Evolutionary conservation across 1,140 invertebrate genomes (phyloP), one percentile per base, ranked within the genome.

Genomic region (Brachionus plicatilis): DNA sequence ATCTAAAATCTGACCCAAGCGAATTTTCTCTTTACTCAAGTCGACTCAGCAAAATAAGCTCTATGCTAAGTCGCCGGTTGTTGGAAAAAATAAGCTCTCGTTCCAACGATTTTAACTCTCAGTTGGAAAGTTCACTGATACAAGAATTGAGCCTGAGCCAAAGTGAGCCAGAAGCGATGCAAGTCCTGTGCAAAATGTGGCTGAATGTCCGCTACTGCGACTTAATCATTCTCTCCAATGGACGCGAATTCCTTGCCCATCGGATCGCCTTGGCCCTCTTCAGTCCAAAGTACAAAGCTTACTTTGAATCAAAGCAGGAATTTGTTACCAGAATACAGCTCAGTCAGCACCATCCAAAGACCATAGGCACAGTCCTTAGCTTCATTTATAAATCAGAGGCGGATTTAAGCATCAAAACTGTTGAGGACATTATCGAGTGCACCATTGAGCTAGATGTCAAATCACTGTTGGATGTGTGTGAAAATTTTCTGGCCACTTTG

Each of bases 181-280:
- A 60, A 60, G 20, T 41, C 11, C 27, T 80, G 37, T 1, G 9
- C 6, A n/a, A 60, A 41, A 80, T 80, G 76, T 80, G 76, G 76
- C 20, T 20, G 41, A 47, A 80, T 41, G n/a, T 8, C 1, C 20
- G 12, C 37, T 80, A 41, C 17, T 80, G 76, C 53, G 76, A 80
- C 20, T 17, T 80, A 24, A 80, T 80, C 14, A 27, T 80, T 14
- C 50, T 80, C 0, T 33, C 53, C 11, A n/a, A 65, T 80, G 76
- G 76, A 41, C 50, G 76, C 20, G 76, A 80, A 41, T 80, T 60
- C 53, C 37, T 80, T 20, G 76, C 76, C 0, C 76, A 80, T 80
- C 27, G 53, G 60, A 27, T 80, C 17, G 53, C 29, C 8, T 20
- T 80, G 3, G 76, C 50, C 20, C 27, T 37, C 12, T 37, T 17